Percentiles rank a stretch among this genome's conserved stretches.
Evolutionary conservation across 2,888 invertebrate species (phyloP).

Genomic region (Calameuta idolon): DNA sequence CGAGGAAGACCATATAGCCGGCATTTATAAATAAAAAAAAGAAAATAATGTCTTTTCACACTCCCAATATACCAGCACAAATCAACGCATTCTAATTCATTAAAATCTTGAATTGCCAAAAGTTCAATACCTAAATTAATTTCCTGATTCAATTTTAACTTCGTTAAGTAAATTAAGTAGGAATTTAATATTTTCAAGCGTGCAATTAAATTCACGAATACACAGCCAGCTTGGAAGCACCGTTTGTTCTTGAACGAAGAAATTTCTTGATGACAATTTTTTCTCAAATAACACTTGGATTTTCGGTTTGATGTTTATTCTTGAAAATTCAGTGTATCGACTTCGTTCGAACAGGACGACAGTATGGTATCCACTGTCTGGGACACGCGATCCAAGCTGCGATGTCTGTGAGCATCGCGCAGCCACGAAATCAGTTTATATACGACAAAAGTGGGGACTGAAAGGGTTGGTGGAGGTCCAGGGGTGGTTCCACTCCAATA

Average conservation of each 20-base stretch:
- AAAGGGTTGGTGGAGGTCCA: conserved; percentile 42
- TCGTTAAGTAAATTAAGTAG: neutral
- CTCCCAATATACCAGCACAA: neutral
- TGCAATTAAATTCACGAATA: neutral
- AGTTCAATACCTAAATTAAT: neutral
- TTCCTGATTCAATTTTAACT: neutral
- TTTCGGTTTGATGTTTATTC: neutral
- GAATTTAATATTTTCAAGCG: neutral
- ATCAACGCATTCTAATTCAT: neutral
- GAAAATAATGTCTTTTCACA: neutral
- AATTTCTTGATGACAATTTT: neutral
- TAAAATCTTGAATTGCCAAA: neutral
- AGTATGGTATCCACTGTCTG: conserved; percentile 42
- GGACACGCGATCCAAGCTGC: conserved; percentile 61
- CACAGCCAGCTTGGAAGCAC: neutral
- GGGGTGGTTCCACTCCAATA: neutral
- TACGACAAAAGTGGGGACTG: conserved; percentile 37
- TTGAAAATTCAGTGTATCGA: conserved; percentile 40
- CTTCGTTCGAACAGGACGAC: conserved; percentile 45
- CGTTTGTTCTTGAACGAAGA: neutral
- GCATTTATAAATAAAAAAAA: conserved; percentile 52
- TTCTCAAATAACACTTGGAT: neutral
- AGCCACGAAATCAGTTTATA: conserved; percentile 53
- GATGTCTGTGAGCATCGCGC: conserved; percentile 60
- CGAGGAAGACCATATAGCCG: conserved; percentile 72